phyloP scores from a whole-genome alignment of 2,113 vertebrate genomes.

The Notarius quadriscutis region DNA sequence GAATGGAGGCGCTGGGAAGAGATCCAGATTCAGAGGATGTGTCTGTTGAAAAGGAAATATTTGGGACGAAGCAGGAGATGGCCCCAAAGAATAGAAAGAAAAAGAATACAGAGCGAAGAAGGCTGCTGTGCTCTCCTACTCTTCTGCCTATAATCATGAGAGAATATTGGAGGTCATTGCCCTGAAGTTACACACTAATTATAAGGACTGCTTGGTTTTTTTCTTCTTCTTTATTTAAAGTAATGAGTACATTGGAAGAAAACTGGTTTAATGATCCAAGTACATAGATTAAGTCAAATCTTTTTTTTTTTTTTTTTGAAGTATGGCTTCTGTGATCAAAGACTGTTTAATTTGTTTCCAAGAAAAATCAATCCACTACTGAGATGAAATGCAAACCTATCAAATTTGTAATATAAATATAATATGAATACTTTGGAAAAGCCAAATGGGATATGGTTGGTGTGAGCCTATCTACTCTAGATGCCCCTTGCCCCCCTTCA shows the following conservation, averaged over 20 bases:
- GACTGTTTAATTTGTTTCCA: not conserved
- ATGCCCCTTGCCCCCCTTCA: slow-evolving; percentile 21
- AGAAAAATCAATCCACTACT: not conserved
- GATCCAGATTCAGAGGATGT: slow-evolving; percentile 29
- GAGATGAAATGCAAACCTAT: not conserved
- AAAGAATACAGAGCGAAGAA: not conserved
- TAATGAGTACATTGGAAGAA: not conserved
- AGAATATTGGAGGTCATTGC: slow-evolving; percentile 25
- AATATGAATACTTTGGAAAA: slow-evolving; percentile 2
- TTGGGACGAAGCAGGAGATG: slow-evolving; percentile 12
- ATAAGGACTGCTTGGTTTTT: not conserved
- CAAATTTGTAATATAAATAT: not conserved
- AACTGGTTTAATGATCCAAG: not conserved
- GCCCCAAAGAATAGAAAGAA: slow-evolving; percentile 26
- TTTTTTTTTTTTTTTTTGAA: not conserved
- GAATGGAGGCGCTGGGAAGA: slow-evolving; percentile 29
- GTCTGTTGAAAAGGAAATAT: not conserved
- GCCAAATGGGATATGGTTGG: not conserved
- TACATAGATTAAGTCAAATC: not conserved
- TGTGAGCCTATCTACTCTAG: not conserved
- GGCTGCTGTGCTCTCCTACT: not conserved
- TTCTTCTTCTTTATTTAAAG: not conserved
- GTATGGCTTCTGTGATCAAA: not conserved
- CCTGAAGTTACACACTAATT: slow-evolving; percentile 19
- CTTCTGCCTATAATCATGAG: not conserved